Base-by-base conservation (phyloP, 2,888 invertebrate species). In the Blomia tropicalis region DNA sequence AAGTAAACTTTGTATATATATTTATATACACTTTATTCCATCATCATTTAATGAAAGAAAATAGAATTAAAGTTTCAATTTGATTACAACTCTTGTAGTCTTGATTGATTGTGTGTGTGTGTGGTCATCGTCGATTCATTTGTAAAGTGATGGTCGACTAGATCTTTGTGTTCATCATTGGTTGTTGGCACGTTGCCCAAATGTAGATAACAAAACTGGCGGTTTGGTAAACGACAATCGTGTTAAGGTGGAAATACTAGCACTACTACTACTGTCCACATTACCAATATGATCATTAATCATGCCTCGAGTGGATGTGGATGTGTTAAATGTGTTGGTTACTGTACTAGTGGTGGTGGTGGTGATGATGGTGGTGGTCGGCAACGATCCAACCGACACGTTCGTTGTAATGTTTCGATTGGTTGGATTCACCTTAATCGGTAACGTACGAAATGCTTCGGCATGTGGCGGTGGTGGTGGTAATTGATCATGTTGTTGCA, bases 221-320 rank as follows among this genome's bases (percentile, higher is more conserved):
- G 51, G 51, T n/a, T 47, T 47, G 51, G 51, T 47, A 27, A 47
- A 47, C 14, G 51, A 47, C 14, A 47, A 27, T 25, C 51, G 51
- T 22, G 51, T 27, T 27, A 47, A 47, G 51, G 51, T 47, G 51
- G 51, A 7, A 7, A 47, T n/a, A 36, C 36, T 36, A 17, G 36
- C 7, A 36, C 36, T 36, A 17, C 36, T 36, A 17, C 17, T 36
- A 17, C 36, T 17, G 36, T 7, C 7, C 27, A 11, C 7, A 11
- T 14, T 7, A 14, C 11, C 27, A 7, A 25, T 19, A n/a, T 47
- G 51, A n/a, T 47, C 51, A 47, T 47, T 47, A 47, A 47, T 47
- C 51, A 47, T 11, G 51, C n/a, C 14, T 17, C 41, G 23, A 19
- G 5, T 47, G 11, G 36, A 36, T 36, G 36, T 17, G 17, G 36